Evolutionary conservation across 2,113 vertebrate species (phyloP), one percentile per base, ranked within the genome.

Genomic region (Sorex fumeus): DNA sequence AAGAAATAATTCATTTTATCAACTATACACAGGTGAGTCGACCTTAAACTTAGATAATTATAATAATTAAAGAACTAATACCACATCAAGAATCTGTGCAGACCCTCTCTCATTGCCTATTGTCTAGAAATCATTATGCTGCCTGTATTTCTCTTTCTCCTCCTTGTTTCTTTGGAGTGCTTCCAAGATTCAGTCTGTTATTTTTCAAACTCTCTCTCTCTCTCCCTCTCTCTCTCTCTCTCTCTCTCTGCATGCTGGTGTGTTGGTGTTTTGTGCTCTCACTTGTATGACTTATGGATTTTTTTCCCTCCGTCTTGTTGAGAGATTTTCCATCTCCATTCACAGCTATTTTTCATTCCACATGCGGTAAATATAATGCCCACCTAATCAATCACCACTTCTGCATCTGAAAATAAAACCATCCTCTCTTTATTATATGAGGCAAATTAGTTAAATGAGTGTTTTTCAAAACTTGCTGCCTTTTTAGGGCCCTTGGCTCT

Each of bases 11-110:
- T 95, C 87, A 87, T 90, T 95, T 96, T 94, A 97, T 97, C 96
- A 97, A 97, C 95, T 96, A 96, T 96, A 94, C 94, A 97, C 96
- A 97, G 96, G 96, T 97, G 96, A 96, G 95, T 98, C 97, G 97
- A 98, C 98, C 97, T 97, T 97, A 97, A 98, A 98, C 97, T 97
- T 98, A 67, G 92, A 96, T 97, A 97, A 98, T 98, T 97, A 98
- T 95, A 95, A 96, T 97, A 98, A 98, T 97, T 97, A 97, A 97
- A 96, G 95, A 94, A 94, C 97, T 97, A 94, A 97, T 97, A 95
- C 92, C 87, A 95, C 96, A 96, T 96, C 97, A 96, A 81, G 28
- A 94, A 97, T 96, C 84, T 96, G 95, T 97, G 96, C 97, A 93
- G 95, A 57, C 88, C 96, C 76, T 94, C 83, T 91, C 84, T 87